Conservation (phyloP, 2,888 invertebrate genomes). For the Rhynchonema sp. region DNA sequence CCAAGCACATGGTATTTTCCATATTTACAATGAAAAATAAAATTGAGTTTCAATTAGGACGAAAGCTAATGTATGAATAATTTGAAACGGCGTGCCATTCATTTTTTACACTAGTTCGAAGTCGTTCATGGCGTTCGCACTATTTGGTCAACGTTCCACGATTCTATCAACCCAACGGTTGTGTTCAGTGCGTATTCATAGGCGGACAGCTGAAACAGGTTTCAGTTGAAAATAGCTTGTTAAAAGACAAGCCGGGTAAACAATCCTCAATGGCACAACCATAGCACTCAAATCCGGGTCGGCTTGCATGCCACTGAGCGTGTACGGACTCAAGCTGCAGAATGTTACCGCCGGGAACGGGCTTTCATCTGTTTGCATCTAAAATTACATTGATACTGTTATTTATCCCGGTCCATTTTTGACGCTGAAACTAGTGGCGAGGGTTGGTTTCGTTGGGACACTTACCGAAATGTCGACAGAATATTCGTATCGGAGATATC, state of each 20-base stretch:
- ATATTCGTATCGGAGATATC: background rate
- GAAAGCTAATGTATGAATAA: too few species aligned
- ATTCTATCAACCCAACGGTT: background rate
- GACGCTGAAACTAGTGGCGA: background rate
- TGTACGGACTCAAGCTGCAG: background rate
- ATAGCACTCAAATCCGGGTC: background rate
- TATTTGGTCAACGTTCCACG: background rate
- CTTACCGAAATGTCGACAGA: background rate
- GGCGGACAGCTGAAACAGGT: background rate
- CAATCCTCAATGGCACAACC: background rate
- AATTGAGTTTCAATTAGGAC: too few species aligned
- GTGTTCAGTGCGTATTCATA: background rate
- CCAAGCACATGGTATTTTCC: too few species aligned
- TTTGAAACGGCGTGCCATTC: too few species aligned
- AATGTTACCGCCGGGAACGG: background rate
- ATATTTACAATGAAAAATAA: too few species aligned
- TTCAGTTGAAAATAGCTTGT: background rate
- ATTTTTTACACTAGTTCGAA: too few species aligned
- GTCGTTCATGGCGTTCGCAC: background rate
- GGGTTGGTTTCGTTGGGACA: background rate
- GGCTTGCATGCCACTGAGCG: background rate
- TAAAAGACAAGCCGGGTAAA: background rate
- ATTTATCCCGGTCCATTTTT: too few species aligned
- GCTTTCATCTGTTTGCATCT: background rate
- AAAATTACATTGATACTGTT: background rate